phyloP scores from a whole-genome alignment of 2,113 vertebrate species.

The Turnix velox region DNA sequence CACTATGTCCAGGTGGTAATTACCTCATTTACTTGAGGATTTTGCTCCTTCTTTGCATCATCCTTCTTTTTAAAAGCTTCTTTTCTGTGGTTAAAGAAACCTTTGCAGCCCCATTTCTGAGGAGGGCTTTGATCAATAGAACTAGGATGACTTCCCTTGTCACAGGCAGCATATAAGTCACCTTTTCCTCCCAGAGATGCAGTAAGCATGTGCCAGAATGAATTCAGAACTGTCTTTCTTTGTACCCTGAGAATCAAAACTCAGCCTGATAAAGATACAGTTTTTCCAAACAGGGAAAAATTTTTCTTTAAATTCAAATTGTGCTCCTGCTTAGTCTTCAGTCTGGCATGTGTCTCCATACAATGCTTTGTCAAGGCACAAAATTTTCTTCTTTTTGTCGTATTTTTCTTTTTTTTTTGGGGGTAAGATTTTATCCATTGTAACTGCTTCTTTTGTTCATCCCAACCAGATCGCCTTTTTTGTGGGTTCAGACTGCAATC shows the following conservation, averaged over 20 bases:
- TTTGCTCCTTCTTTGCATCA: not conserved
- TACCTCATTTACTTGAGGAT: not conserved
- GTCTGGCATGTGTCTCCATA: rapidly evolving
- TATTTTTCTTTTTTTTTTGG: not conserved
- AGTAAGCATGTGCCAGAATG: not conserved
- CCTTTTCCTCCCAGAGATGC: slow-evolving; percentile 1
- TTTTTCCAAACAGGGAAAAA: not conserved
- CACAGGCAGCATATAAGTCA: not conserved
- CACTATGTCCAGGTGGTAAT: not conserved
- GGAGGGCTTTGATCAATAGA: slow-evolving; percentile 28
- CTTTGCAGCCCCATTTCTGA: not conserved
- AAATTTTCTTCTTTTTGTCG: not conserved
- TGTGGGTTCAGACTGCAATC: not conserved
- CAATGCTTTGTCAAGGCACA: not conserved
- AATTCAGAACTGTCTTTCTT: not conserved
- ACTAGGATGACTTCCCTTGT: not conserved
- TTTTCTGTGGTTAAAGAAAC: not conserved
- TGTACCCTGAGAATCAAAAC: not conserved
- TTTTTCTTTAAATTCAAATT: not conserved
- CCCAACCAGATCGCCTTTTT: not conserved
- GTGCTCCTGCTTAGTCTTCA: not conserved
- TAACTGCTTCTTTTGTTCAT: not conserved
- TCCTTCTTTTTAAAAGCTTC: not conserved
- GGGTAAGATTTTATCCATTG: not conserved
- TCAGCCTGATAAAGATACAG: not conserved